Base-by-base conservation (phyloP, 1,140 invertebrate species). In the Hylaeus volcanicus region DNA sequence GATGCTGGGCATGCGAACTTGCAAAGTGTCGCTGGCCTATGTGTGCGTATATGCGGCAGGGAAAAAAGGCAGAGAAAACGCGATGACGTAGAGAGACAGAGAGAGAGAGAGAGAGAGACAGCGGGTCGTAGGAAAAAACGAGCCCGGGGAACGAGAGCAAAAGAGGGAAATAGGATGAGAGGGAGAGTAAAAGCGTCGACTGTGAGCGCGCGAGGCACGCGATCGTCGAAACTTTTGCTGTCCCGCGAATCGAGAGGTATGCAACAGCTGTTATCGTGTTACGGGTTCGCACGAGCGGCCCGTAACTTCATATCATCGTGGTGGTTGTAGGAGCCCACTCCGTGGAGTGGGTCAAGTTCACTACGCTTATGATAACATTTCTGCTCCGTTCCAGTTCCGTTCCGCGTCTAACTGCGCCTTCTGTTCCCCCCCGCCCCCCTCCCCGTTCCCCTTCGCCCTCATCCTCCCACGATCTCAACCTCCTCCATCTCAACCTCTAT, bases 211-310 rank as follows among this genome's bases (percentile, higher is more conserved):
- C 61, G 60, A 58, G 83, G 58, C 80, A 82, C 74, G 82, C 84
- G 83, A 90, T 88, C 86, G 87, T 86, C 85, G 86, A 89, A 90
- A 90, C 85, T 91, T 90, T 90, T 90, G 83, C 86, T 84, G 89
- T 88, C 81, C 76, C 84, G 85, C 78, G 86, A 90, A 90, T 89
- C 86, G 89, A 90, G 87, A 86, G 85, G 86, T 86, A 87, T 83
- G 91, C 90, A 92, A 91, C 90, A 91, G 91, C 91, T 91, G 91
- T 92, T 92, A 92, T 91, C 91, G 90, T 85, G 88, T 91, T 91
- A 90, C 89, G 89, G 80, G 84, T 91, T 91, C 88, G 88, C 90
- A 92, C 90, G 91, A 91, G 90, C 89, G 81, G 89, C 90, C 90
- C 90, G 90, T 92, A 92, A 92, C 89, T 91, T 89, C 84, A 82